Evolutionary conservation across 37 sponge, comb jelly and placozoan genomes (phyloP), one percentile per base, ranked within the genome.

Genomic region (Diacarnus erythraeanus): DNA sequence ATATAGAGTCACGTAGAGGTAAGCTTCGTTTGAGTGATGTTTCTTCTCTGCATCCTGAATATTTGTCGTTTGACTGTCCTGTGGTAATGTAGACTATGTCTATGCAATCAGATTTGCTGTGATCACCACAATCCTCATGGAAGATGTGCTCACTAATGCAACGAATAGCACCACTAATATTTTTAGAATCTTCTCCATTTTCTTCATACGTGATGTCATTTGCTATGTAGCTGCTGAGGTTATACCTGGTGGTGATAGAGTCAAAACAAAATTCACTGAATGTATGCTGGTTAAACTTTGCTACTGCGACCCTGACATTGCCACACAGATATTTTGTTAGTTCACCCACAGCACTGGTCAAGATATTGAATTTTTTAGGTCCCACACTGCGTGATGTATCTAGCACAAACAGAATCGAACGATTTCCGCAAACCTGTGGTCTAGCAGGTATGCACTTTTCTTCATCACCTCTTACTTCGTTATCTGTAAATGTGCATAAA

Each of bases 361-460:
- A 36, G 12, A 39, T 51, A 21, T 30, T 6, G 59, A 59, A 76
- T 30, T 58, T 37, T 23, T 35, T 3, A 17, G 30, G 25, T 29
- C 76, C 76, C 54, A 76, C 34, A 22, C 76, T 76, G 6, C 38
- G 60, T 20, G 76, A 76, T 2, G 76, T 59, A 25, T 76, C 76
- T 12, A 76, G 76, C 21, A 76, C 37, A 59, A 76, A 76, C 1
- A 76, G 34, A 37, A 76, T 54, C 26, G 33, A 31, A 3, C 60
- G 59, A 18, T 42, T 8, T 54, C 34, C 31, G 34, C 66, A 65
- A 30, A 6, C 9, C 2, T 65, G 66, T 47, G 51, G 51, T 47
- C 51, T 47, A 47, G 51, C 6, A 15, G 51, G 12, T 12, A 47
- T 12, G 12, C 51, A 47, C 12, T 6, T n/a, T n/a, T n/a, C n/a